Evolutionary conservation across 2,797 vertebrate genomes (phyloP).

Genomic region (Glossophaga mutica): DNA sequence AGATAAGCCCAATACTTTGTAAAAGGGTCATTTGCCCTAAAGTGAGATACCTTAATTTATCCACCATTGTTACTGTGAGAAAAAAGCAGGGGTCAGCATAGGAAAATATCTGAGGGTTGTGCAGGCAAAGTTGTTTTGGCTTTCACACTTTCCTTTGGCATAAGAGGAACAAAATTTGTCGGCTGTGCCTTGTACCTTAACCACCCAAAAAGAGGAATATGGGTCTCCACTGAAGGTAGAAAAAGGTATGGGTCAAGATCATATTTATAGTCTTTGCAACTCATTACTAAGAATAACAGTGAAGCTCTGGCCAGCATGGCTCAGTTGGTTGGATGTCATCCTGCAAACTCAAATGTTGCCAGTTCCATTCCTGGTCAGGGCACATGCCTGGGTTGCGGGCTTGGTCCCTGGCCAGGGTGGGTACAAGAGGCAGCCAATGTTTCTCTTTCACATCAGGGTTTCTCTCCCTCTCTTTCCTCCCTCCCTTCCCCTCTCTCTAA

Average conservation of each 20-base stretch:
- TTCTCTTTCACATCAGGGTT: not conserved
- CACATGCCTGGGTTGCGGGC: not conserved
- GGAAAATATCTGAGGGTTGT: not conserved
- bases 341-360: not conserved
- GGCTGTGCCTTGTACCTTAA: not conserved
- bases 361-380: not conserved
- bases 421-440: not conserved
- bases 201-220: not conserved
- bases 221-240: not conserved
- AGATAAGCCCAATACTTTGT: not conserved
- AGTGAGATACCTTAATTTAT: not conserved
- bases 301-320: not conserved
- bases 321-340: not conserved
- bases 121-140: not conserved
- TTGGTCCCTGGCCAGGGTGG: not conserved
- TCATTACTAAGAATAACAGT: not conserved
- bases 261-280: not conserved
- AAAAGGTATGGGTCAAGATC: not conserved
- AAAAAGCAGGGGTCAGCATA: not conserved
- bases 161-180: not conserved
- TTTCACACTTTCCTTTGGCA: slow-evolving; percentile 15
- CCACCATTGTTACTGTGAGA: not conserved
- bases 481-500: not conserved
- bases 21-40: not conserved
- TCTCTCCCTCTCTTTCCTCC: not conserved